phyloP scores from a whole-genome alignment of 2,888 invertebrate species.

The Acrocyrtus sp. region DNA sequence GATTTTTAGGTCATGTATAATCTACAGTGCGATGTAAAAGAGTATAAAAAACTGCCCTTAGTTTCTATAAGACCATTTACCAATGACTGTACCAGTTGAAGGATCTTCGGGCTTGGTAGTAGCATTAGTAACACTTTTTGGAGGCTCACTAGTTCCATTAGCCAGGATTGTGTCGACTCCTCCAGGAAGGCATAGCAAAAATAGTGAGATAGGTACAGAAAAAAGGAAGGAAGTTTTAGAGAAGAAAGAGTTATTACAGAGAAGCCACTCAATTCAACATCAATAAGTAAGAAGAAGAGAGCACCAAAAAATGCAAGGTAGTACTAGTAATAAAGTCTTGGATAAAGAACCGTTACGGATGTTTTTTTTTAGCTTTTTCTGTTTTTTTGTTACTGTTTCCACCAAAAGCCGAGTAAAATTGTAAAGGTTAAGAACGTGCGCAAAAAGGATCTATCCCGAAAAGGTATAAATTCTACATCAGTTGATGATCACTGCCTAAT shows the following conservation, averaged over 20 bases:
- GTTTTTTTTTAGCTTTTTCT: neutral
- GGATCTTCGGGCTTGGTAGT: conserved; percentile 46
- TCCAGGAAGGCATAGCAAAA: conserved; percentile 17
- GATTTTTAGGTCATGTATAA: no score
- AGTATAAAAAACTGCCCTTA: no score
- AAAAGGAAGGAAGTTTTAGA: conserved; percentile 12
- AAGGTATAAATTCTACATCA: neutral
- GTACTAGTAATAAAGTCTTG: no score
- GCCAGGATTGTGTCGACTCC: conserved; percentile 54
- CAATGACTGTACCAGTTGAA: conserved; percentile 41
- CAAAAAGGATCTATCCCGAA: neutral
- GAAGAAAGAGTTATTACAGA: neutral
- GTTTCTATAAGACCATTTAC: conserved; percentile 30
- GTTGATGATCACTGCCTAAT: neutral
- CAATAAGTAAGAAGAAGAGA: conserved; percentile 19
- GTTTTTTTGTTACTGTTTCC: no score
- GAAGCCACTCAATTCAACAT: neutral
- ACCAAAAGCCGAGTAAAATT: no score
- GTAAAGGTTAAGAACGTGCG: no score
- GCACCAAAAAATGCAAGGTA: conserved; percentile 6
- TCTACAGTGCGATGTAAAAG: no score
- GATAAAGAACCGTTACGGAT: neutral
- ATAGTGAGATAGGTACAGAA: conserved; percentile 8
- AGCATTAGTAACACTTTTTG: conserved; percentile 45
- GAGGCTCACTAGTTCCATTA: conserved; percentile 49